Evolutionary conservation across 2,113 vertebrate species (phyloP).

Genomic region (Diglossa brunneiventris): DNA sequence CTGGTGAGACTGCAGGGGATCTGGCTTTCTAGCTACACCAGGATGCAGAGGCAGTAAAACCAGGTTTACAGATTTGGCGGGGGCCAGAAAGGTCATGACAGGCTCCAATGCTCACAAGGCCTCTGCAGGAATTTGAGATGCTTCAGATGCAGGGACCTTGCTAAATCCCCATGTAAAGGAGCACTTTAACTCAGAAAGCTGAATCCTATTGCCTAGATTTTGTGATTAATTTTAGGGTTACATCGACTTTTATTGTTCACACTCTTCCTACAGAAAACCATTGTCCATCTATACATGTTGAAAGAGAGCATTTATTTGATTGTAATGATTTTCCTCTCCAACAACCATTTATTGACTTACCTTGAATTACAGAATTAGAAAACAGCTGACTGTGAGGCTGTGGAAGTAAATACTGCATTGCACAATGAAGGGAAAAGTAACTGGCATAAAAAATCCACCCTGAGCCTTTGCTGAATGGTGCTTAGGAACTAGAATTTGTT

Average conservation of each 20-base stretch:
- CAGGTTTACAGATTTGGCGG: neutral
- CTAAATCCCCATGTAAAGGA: neutral
- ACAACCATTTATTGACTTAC: conserved; percentile 24
- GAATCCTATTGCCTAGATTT: neutral
- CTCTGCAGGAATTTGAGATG: neutral
- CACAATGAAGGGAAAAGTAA: neutral
- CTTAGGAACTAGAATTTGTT: neutral
- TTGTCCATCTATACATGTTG: neutral
- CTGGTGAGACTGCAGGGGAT: neutral
- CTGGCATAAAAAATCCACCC: neutral
- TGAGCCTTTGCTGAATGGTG: neutral
- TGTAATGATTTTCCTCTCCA: conserved; percentile 1
- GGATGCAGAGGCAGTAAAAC: neutral
- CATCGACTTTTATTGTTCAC: neutral
- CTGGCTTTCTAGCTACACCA: neutral
- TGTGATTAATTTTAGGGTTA: neutral
- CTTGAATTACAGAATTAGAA: conserved; percentile 2
- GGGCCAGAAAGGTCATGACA: neutral
- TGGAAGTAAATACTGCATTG: neutral
- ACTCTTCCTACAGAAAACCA: neutral
- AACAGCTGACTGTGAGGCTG: neutral
- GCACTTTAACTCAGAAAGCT: neutral
- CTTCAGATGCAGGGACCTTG: neutral
- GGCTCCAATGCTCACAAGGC: neutral
- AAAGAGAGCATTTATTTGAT: neutral